Conservation (phyloP, 2,113 vertebrate genomes). For the Phyllostomus discolor region DNA sequence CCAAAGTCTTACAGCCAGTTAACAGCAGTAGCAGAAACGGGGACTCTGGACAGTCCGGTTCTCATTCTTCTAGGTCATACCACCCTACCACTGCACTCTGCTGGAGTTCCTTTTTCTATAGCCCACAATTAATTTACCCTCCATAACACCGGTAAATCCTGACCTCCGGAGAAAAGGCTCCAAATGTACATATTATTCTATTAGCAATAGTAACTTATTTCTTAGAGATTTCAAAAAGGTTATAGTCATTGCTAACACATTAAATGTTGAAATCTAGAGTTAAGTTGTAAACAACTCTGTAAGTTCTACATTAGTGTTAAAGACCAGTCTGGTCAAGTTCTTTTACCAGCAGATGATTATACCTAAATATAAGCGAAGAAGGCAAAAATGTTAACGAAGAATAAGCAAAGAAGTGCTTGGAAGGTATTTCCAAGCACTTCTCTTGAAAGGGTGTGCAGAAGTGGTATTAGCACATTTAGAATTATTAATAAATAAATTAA, state of each 20-base stretch:
- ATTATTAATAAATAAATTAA: background rate
- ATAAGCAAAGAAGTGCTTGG: no score
- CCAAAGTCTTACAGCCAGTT: background rate
- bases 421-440: no score
- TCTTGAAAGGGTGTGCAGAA: background rate
- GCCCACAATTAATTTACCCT: background rate
- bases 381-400: background rate
- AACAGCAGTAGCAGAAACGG: background rate
- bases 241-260: background rate
- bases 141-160: background rate
- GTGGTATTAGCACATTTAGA: background rate
- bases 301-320: background rate
- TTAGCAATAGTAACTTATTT: constrained; percentile 9
- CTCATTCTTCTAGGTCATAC: background rate
- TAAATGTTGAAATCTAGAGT: background rate
- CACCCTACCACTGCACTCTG: background rate
- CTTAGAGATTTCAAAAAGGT: background rate
- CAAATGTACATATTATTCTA: background rate
- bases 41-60: background rate
- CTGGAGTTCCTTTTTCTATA: background rate
- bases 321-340: background rate
- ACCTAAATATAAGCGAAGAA: background rate
- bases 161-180: background rate
- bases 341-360: background rate
- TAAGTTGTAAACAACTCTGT: background rate